Base-by-base conservation (phyloP, 2,113 vertebrate species). In the Callocephalon fimbriatum region DNA sequence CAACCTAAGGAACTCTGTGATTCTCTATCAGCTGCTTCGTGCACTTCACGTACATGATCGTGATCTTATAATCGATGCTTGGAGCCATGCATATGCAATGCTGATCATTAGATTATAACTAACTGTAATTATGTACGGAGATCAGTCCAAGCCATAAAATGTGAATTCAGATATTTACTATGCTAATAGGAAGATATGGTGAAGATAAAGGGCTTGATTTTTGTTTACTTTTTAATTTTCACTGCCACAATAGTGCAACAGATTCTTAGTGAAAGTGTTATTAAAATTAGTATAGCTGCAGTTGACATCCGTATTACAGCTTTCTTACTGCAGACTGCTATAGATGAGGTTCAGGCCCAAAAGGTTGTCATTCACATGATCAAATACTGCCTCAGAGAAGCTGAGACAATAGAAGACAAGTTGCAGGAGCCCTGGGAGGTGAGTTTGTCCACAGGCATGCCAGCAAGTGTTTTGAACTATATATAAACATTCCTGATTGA, bases 61-160 rank as follows among this genome's bases (percentile, higher is more conserved):
- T 48, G 82, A 80, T 94, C 74, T 81, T 96, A 72, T 90, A 85
- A 81, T 89, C 2, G 19, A 20, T 85, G 93, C 53, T 65, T 48
- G 66, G 58, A 91, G 40, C 58, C 66, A 48, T 88, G 90, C 84
- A 82, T 91, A 35, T 88, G 87, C 84, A 73, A 40, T 68, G 61
- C 58, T 90, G 93, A 79, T 54, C 56, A 68, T 95, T 95, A 96
- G 81, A 45, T 87, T 95, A 71, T 96, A 95, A 97, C 96, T 96
- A 93, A 84, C 83, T 81, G 13, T 91, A 95, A 95, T 95, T 95
- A 94, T 87, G 65, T 74, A 85, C 67, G 66, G 81, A 94, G 70
- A 95, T 95, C 80, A 94, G 70, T 40, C 62, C 48, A 72, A 95
- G 58, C 44, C 73, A 65, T 89, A 92, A 85, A 89, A 91, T 93